A percentile compares a stretch with the other conserved stretches of the same genome.
Evolutionary conservation across 2,888 invertebrate species (phyloP).

Genomic region (Sturmia bella): DNA sequence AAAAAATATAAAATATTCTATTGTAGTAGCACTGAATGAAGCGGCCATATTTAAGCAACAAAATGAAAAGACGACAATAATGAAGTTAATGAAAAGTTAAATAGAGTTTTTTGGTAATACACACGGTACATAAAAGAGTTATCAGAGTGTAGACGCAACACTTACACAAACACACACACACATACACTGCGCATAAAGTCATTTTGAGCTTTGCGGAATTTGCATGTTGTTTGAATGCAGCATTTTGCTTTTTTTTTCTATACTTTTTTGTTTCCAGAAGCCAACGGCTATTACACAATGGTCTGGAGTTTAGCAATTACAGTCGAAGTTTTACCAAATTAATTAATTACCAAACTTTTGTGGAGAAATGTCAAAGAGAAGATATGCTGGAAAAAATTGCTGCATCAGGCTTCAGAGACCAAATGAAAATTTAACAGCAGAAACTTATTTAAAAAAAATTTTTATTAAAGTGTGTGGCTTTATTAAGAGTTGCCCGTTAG

Average conservation of each 20-base stretch:
- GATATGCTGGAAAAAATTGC: background rate
- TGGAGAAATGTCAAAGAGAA: background rate
- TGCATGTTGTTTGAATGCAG: too few species aligned
- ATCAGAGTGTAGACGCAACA: too few species aligned
- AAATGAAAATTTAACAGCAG: background rate
- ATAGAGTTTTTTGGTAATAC: slow-evolving; percentile 44
- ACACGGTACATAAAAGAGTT: background rate
- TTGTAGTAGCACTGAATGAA: background rate
- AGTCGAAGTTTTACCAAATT: slow-evolving; percentile 16
- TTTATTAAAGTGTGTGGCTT: too few species aligned
- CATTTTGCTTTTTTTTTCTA: background rate
- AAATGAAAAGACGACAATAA: slow-evolving; percentile 40
- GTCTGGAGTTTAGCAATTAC: slow-evolving; percentile 21
- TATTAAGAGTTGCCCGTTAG: too few species aligned
- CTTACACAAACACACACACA: background rate
- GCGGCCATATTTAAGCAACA: background rate
- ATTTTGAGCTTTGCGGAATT: background rate
- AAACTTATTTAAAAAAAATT: too few species aligned
- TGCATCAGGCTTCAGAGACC: too few species aligned
- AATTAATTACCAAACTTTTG: slow-evolving; percentile 27
- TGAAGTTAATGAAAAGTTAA: slow-evolving; percentile 57
- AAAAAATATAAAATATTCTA: slow-evolving; percentile 22
- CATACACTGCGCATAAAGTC: background rate
- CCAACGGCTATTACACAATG: slow-evolving; percentile 20
- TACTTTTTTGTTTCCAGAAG: background rate